Evolutionary conservation across 2,797 vertebrate species (phyloP).

Genomic region (Vireo griseus): DNA sequence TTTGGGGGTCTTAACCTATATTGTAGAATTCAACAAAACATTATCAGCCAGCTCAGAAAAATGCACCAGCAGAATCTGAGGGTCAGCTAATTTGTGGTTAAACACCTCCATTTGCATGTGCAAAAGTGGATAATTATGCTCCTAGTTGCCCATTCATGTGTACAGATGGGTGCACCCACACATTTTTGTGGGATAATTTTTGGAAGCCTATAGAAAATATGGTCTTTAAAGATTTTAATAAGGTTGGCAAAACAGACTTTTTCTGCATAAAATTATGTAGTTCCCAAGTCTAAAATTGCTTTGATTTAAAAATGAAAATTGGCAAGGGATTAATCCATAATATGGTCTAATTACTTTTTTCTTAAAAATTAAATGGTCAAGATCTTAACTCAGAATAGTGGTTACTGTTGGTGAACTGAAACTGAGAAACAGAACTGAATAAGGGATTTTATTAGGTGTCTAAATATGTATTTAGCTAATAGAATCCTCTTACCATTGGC

Average conservation of each 20-base stretch:
- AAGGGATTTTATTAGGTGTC: conserved; percentile 46
- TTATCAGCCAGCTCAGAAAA: background rate
- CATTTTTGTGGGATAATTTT: conserved; percentile 63
- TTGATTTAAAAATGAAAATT: conserved; percentile 65
- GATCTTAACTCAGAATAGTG: conserved; percentile 50
- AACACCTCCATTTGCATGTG: conserved; percentile 48
- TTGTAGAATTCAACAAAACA: background rate
- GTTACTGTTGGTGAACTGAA: conserved; percentile 47
- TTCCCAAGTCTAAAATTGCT: conserved; percentile 64
- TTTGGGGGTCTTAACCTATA: background rate
- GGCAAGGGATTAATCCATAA: conserved; percentile 67
- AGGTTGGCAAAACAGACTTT: conserved; percentile 62
- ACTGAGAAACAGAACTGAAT: conserved; percentile 35
- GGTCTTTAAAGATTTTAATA: conserved; percentile 62
- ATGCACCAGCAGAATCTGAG: background rate
- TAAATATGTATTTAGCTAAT: conserved; percentile 67
- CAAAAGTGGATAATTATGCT: conserved; percentile 50
- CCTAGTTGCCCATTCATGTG: conserved; percentile 47
- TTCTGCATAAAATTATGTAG: conserved; percentile 58
- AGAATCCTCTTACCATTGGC: conserved; percentile 57
- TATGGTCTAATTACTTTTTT: conserved; percentile 60
- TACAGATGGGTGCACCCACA: conserved; percentile 64
- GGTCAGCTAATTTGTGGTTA: conserved; percentile 39
- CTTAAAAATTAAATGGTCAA: conserved; percentile 64
- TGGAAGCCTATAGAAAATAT: conserved; percentile 64